phyloP scores from a whole-genome alignment of 92 coral and sea anemone species.

The Hydrozoanthus gracilis region DNA sequence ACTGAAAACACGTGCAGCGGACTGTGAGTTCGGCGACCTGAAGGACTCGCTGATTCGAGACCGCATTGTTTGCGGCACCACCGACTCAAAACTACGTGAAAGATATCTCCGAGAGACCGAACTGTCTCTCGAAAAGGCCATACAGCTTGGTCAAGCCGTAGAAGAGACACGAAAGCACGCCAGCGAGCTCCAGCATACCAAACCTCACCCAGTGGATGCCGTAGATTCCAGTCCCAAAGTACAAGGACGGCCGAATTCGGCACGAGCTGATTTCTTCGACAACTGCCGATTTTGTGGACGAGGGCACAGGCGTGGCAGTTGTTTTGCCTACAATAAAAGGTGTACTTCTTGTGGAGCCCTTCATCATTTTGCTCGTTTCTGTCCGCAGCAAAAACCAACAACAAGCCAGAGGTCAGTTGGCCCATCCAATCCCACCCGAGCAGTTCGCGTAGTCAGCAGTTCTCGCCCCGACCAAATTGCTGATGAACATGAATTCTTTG shows the following conservation, averaged over 20 bases:
- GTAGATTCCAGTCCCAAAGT: background rate
- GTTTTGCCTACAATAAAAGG: background rate
- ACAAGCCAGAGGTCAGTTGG: no score
- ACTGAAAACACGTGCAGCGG: background rate
- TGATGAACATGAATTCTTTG: background rate
- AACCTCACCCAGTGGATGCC: constrained; percentile 31
- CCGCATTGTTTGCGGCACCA: constrained; percentile 48
- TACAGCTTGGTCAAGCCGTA: constrained; percentile 51
- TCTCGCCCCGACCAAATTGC: no score
- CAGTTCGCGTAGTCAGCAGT: background rate
- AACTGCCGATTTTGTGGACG: background rate
- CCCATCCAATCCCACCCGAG: background rate
- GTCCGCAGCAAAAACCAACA: no score
- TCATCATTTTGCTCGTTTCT: background rate
- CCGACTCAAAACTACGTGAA: constrained; percentile 48
- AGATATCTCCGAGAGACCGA: constrained; percentile 51
- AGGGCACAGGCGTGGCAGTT: no score
- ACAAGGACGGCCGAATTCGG: background rate
- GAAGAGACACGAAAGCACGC: constrained; percentile 18
- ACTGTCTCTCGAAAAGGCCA: constrained; percentile 46
- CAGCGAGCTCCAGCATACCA: constrained; percentile 38
- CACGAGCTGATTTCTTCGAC: background rate
- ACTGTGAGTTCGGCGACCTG: constrained; percentile 52
- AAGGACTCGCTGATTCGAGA: constrained; percentile 59
- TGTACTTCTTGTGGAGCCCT: background rate